Percentiles rank a stretch among this genome's conserved stretches.
These are phyloP conservation scores for Apogon hyalosoma DNA, from an alignment of 2,797 vertebrate species.

Conservation along the genomic window DNA sequence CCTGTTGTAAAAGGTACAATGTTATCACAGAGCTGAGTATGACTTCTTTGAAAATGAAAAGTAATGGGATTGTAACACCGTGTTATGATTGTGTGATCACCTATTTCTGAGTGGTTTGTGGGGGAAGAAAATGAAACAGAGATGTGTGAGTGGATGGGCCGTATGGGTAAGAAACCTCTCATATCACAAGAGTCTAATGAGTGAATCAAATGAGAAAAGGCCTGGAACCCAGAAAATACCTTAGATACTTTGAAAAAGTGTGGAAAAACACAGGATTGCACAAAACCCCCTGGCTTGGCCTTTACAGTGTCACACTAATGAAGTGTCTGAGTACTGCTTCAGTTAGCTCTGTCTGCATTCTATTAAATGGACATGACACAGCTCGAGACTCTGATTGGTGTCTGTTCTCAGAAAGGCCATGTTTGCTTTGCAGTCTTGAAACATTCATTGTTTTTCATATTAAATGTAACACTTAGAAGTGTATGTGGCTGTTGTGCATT, in stretches of 20 bases:
- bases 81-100: not conserved
- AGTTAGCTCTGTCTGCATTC: constrained; percentile 42
- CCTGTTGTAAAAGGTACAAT: not conserved
- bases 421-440: constrained; percentile 37
- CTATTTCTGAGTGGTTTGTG: not conserved
- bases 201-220: not conserved
- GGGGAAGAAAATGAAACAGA: not conserved
- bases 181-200: not conserved
- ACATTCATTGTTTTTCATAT: constrained; percentile 56
- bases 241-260: not conserved
- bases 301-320: constrained; percentile 28
- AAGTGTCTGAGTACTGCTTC: constrained; percentile 18
- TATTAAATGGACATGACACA: constrained; percentile 26
- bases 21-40: constrained; percentile 6
- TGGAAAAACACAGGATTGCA: not conserved
- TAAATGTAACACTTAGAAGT: constrained; percentile 52
- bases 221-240: not conserved
- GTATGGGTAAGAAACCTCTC: not conserved
- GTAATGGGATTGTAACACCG: not conserved
- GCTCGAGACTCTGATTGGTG: constrained; percentile 37
- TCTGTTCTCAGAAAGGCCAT: constrained; percentile 24
- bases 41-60: constrained; percentile 8
- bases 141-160: not conserved
- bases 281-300: constrained; percentile 25
- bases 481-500: constrained; percentile 32